Evolutionary conservation across 2,888 invertebrate species (phyloP), one percentile per base, ranked within the genome.

Genomic region (Incurvaria masculella): DNA sequence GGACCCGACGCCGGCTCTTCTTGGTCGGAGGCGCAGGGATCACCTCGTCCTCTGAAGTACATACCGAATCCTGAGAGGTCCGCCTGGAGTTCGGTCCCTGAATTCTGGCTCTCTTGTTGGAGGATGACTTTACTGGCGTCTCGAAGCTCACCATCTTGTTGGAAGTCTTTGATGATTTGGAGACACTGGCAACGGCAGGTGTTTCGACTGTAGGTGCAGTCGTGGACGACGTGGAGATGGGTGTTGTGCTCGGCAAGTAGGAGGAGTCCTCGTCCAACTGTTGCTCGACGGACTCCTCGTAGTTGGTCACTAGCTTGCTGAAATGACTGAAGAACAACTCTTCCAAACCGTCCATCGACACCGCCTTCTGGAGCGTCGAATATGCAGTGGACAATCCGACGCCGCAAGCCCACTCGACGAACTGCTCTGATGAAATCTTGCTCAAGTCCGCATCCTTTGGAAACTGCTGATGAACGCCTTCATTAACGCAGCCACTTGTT

Each of bases 201-300:
- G 33, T 44, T 44, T 3, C 2, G 2, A 1, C 26, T 16, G 27
- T 44, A 46, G 17, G 47, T 33, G 17, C 47, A 47, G 20, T 47
- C 47, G 38, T 47, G 47, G 42, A 47, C 11, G 42, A 47, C 47
- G 11, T 47, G 47, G n/a, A 42, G 41, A 42, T 47, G 47, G 2
- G 5, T 27, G 1, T 20, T 21, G 19, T 47, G 47, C 21, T 47
- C 42, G n/a, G 47, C 42, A 16, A 47, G 17, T 18, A 42, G 6
- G n/a, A 33, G 1, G 18, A 46, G 1, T 26, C 27, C 46, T 26
- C 27, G 27, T 27, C 46, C 14, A 8, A 2, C 18, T 19, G 27
- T 41, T 42, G 42, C 33, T 47, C 27, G 14, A 19, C 5, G 6
- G n/a, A 5, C 10, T 27, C 16, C 21, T 47, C 47, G 42, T 33